Conservation (phyloP, 2,797 vertebrate genomes). For the Acanthiza pusilla region DNA sequence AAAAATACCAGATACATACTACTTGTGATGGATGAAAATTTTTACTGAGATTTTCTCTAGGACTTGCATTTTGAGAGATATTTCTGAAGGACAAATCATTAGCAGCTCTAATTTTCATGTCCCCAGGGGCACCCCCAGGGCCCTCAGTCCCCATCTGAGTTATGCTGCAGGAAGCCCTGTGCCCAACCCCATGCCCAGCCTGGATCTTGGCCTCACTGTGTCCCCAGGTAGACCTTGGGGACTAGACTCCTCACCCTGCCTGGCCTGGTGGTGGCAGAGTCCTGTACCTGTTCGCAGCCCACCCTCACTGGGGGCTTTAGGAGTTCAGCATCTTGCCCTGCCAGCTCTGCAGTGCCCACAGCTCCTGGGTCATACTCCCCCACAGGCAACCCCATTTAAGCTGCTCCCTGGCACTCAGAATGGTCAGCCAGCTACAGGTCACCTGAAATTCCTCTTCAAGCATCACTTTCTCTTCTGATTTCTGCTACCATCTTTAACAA, state of each 20-base stretch:
- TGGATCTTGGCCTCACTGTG: background rate
- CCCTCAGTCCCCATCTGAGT: background rate
- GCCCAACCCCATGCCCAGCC: background rate
- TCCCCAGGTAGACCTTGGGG: background rate
- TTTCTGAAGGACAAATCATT: background rate
- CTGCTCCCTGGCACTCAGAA: background rate
- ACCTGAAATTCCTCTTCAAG: background rate
- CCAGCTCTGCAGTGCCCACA: background rate
- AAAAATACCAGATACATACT: background rate
- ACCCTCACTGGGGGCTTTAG: fast-evolving
- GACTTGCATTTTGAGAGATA: background rate
- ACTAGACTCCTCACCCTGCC: background rate
- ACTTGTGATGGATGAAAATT: background rate
- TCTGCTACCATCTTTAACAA: background rate
- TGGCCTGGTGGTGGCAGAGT: background rate
- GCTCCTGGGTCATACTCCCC: background rate
- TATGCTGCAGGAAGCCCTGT: background rate
- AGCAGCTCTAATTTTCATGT: background rate
- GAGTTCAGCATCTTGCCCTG: background rate
- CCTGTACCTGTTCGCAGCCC: background rate
- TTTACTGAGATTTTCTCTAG: background rate
- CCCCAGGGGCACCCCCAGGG: background rate
- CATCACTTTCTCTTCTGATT: background rate
- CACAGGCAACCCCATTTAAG: fast-evolving
- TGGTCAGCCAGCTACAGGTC: fast-evolving